These are phyloP conservation scores for Cheilosia variabilis DNA, from an alignment of 2,888 invertebrate genomes.

Conservation along the genomic window DNA sequence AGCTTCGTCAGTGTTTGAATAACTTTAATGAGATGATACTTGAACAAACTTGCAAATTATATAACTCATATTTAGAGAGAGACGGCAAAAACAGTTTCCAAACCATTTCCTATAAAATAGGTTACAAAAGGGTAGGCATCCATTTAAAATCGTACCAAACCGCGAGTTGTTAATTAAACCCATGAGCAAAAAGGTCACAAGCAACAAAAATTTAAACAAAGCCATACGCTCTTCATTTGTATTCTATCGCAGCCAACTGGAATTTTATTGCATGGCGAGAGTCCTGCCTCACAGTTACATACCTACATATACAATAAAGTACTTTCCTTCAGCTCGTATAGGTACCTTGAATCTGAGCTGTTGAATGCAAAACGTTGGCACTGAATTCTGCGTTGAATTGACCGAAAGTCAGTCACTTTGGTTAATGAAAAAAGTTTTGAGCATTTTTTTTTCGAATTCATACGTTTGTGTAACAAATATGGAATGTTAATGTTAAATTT, in stretches of 20 bases:
- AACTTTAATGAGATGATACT: too few relatives aligned
- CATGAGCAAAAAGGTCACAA: not conserved
- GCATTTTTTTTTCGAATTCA: constrained; percentile 10
- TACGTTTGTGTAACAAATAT: not conserved
- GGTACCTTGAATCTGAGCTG: constrained; percentile 14
- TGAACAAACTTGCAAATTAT: too few relatives aligned
- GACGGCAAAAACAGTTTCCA: too few relatives aligned
- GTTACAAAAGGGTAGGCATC: too few relatives aligned
- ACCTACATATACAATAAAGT: not conserved
- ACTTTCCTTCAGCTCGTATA: not conserved
- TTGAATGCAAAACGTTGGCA: not conserved
- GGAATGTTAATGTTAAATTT: not conserved
- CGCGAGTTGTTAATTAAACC: constrained; percentile 8
- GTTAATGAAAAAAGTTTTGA: constrained; percentile 33
- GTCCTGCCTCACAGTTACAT: not conserved
- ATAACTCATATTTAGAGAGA: too few relatives aligned
- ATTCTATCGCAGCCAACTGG: not conserved
- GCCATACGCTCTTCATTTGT: not conserved
- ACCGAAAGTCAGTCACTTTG: too few relatives aligned
- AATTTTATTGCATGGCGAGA: not conserved
- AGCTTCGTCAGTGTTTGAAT: too few relatives aligned
- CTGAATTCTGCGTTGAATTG: constrained; percentile 1
- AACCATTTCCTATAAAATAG: too few relatives aligned
- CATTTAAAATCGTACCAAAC: too few relatives aligned
- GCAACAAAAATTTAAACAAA: not conserved